A percentile compares a stretch with the other conserved stretches of the same genome.
phyloP scores from a whole-genome alignment of 2,113 vertebrate species.

The Regulus satrapa region DNA sequence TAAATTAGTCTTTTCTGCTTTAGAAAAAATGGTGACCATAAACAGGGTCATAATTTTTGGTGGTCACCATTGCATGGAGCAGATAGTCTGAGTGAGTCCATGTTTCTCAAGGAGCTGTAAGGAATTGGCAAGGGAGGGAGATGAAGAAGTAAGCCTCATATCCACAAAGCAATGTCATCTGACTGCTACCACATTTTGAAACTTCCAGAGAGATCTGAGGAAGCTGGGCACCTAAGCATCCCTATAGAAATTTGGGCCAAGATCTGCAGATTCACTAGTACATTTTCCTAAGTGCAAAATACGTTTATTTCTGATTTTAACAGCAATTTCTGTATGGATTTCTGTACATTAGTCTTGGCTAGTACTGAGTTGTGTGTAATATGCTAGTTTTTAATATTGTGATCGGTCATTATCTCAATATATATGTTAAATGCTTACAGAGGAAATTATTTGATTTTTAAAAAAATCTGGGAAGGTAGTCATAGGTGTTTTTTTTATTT shows the following conservation, averaged over 20 bases:
- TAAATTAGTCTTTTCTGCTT: not conserved
- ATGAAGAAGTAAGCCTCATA: not conserved
- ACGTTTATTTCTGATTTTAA: not conserved
- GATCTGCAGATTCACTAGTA: not conserved
- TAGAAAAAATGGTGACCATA: not conserved
- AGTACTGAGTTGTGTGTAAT: not conserved
- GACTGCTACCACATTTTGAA: accelerated
- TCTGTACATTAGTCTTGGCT: not conserved
- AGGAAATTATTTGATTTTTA: not conserved
- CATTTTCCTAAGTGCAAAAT: not conserved
- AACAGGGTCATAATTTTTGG: not conserved
- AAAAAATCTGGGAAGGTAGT: not conserved
- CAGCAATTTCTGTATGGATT: not conserved
- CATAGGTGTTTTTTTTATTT: not conserved
- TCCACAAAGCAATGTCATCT: not conserved
- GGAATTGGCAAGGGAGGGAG: not conserved
- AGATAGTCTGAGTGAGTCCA: not conserved
- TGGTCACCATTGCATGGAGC: not conserved
- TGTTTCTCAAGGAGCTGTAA: not conserved
- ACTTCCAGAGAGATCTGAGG: not conserved
- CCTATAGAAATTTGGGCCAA: not conserved
- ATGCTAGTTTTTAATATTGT: not conserved
- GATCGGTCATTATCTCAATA: not conserved
- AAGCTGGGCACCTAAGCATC: not conserved
- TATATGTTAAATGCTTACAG: not conserved